Conservation (phyloP, 2,113 vertebrate species). For the Eulemur macaco region DNA sequence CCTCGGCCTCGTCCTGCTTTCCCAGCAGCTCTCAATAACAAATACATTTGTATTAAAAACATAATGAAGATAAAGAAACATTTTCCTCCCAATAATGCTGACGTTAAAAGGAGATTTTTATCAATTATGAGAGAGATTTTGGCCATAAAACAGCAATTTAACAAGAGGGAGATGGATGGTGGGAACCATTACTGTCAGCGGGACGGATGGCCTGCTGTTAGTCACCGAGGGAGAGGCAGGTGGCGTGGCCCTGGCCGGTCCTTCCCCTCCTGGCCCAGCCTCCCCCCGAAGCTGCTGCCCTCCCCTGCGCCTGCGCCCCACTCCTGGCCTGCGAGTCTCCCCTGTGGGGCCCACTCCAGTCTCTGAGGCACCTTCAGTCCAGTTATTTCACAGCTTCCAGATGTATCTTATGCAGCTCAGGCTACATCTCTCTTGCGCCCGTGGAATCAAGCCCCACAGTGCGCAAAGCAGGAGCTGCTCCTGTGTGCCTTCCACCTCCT, state of each 20-base stretch:
- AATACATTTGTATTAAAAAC: slow-evolving; percentile 85
- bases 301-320: not conserved
- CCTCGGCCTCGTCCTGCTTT: not conserved
- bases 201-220: slow-evolving; percentile 82
- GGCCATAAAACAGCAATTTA: slow-evolving; percentile 87
- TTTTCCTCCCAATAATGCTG: slow-evolving; percentile 78
- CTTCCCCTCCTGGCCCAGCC: not conserved
- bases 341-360: not conserved
- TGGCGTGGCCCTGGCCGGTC: not conserved
- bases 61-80: slow-evolving; percentile 81
- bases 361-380: not conserved
- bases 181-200: slow-evolving; percentile 82
- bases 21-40: slow-evolving; percentile 80
- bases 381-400: not conserved
- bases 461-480: not conserved
- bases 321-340: not conserved
- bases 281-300: not conserved
- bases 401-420: not conserved
- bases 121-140: slow-evolving; percentile 86
- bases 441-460: not conserved
- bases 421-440: rapidly evolving
- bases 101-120: slow-evolving; percentile 88
- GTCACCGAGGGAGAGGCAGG: slow-evolving; percentile 65
- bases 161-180: slow-evolving; percentile 84
- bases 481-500: rapidly evolving